Conservation (phyloP, 64 coral and sea anemone genomes). For the Pocillopora damicornis region DNA sequence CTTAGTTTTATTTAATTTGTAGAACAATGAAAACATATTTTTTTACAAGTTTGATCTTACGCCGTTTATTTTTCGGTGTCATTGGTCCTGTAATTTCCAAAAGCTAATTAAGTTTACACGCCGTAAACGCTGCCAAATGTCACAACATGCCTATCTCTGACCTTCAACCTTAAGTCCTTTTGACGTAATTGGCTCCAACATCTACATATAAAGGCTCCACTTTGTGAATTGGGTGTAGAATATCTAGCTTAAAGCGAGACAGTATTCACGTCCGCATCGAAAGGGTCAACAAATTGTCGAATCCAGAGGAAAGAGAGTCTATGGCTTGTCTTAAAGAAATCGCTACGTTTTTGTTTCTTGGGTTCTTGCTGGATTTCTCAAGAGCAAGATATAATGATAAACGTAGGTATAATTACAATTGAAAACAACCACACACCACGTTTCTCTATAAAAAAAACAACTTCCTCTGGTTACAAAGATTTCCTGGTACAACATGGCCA, state of each 20-base stretch:
- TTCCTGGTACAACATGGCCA: background rate
- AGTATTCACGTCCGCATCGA: background rate
- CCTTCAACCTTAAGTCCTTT: background rate
- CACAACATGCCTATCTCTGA: too few relatives aligned
- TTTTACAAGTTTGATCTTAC: too few relatives aligned
- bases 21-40: too few relatives aligned
- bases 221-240: too few relatives aligned
- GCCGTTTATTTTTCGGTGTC: too few relatives aligned
- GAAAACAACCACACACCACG: background rate
- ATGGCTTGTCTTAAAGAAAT: conserved; percentile 3
- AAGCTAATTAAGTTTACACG: too few relatives aligned
- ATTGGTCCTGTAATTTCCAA: too few relatives aligned
- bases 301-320: background rate
- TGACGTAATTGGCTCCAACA: conserved; percentile 6
- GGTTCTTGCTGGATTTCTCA: background rate
- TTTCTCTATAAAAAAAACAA: background rate
- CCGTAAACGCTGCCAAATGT: too few relatives aligned
- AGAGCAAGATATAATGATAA: background rate
- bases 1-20: too few relatives aligned
- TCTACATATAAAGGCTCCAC: too few relatives aligned
- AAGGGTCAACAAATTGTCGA: background rate
- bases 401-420: background rate
- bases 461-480: background rate
- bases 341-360: background rate
- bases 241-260: background rate